phyloP scores from a whole-genome alignment of 2,797 vertebrate genomes.

The Hylomyscus alleni region DNA sequence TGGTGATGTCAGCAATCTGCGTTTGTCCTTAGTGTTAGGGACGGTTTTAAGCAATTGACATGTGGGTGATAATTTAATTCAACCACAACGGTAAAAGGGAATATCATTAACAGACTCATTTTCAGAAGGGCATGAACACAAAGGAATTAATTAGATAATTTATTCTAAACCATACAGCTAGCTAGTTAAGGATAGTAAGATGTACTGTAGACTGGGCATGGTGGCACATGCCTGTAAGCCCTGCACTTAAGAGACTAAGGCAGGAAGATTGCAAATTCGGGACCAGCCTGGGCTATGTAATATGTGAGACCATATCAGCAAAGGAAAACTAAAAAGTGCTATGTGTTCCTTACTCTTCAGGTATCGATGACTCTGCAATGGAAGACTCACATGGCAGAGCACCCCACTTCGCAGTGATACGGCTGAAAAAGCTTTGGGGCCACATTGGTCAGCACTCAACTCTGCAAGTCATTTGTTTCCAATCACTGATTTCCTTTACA shows the following conservation, averaged over 20 bases:
- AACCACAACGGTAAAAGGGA: slow-evolving; percentile 41
- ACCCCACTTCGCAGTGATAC: neutral
- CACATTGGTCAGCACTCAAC: no score
- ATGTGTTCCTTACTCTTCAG: neutral
- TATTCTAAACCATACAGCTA: neutral
- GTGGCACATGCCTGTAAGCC: no score
- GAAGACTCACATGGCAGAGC: neutral
- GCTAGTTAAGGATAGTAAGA: neutral
- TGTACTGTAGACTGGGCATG: no score
- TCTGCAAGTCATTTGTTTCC: neutral
- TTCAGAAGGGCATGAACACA: slow-evolving; percentile 22
- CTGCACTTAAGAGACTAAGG: neutral
- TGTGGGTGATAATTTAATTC: slow-evolving; percentile 35
- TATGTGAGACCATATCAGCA: neutral
- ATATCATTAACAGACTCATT: slow-evolving; percentile 5
- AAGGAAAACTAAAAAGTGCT: neutral
- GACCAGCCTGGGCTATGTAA: neutral
- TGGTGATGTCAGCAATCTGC: neutral
- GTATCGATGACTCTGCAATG: neutral
- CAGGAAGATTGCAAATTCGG: neutral
- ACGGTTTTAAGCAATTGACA: slow-evolving; percentile 26
- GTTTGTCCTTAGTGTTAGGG: slow-evolving; percentile 11
- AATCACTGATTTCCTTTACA: neutral
- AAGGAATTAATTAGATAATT: neutral
- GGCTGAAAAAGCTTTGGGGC: neutral